These are phyloP conservation scores for Ectemnius lituratus DNA, from an alignment of 2,888 invertebrate genomes.

Conservation along the genomic window DNA sequence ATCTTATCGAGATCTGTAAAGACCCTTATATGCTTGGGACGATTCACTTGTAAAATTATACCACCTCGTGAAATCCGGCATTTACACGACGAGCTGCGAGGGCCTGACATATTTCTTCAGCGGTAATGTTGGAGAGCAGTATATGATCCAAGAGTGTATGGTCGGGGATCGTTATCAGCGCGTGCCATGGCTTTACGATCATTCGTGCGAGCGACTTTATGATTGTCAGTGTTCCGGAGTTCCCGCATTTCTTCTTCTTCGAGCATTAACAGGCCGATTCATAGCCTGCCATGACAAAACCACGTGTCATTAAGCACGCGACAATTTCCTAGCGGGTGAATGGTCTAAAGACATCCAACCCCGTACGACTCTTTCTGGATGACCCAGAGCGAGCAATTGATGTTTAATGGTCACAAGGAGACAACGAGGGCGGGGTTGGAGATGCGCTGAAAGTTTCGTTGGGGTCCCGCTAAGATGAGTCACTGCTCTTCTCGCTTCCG, in stretches of 20 bases:
- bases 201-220: slow-evolving; percentile 46
- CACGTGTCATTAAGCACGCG: slow-evolving; percentile 50
- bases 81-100: background rate
- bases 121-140: slow-evolving; percentile 22
- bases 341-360: slow-evolving; percentile 23
- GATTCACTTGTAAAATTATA: background rate
- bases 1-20: slow-evolving; percentile 8
- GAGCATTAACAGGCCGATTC: background rate
- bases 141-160: slow-evolving; percentile 26
- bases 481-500: slow-evolving; percentile 28
- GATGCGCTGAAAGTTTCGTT: slow-evolving; percentile 62
- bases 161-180: slow-evolving; percentile 43
- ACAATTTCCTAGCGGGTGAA: slow-evolving; percentile 13
- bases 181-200: slow-evolving; percentile 47
- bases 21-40: background rate
- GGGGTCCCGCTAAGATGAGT: slow-evolving; percentile 51
- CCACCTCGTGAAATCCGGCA: background rate
- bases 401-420: slow-evolving; percentile 64
- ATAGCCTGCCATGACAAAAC: slow-evolving; percentile 10
- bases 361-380: slow-evolving; percentile 45
- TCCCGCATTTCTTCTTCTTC: background rate
- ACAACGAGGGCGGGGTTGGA: slow-evolving; percentile 49
- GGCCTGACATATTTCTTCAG: background rate
- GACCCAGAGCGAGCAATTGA: slow-evolving; percentile 53
- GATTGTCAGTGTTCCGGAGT: slow-evolving; percentile 25